Base-by-base conservation (phyloP, 2,113 vertebrate genomes). In the Chionis minor region DNA sequence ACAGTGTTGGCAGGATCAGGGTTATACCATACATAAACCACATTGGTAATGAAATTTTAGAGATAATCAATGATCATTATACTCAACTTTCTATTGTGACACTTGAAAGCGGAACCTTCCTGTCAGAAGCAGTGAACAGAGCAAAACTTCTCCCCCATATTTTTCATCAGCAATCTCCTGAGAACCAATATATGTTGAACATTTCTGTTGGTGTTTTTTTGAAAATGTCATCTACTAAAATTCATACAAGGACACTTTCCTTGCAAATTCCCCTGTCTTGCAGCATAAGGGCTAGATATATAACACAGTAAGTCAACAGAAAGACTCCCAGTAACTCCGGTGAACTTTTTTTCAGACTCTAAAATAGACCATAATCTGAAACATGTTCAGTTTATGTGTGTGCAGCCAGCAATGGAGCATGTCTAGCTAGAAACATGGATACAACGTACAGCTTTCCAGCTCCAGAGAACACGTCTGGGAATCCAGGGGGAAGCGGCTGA, bases 401-500 rank as follows among this genome's bases (percentile, higher is more conserved):
- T 38, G 40, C 61, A 89, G 70, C 23, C 52, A 77, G 58, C 3
- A 26, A 38, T 23, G 24, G 27, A 86, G 42, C 27, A 40, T 3
- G 2, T 66, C 44, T 54, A 44, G 13, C 59, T 18, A 79, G 20
- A 69, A 89, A 71, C 6, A 56, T 0, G 4, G 77, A 33, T 71
- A 58, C 14, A 35, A 99, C 99, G 32, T 97, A 99, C 99, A 99
- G 98, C 99, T 99, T 97, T 99, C 99, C 82, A 99, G 97, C 97
- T 99, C 99, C 97, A 99, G 92, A 4, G 99, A 99, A 92, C 99
- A 99, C 0, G 99, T 99, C 98, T 99, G 99, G 9, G 99, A 98
- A 97, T 99, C 99, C 97, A 99, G 91, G n/a, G 99, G 99, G 80
- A 99, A 99, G 45, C 97, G 98, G 75, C 99, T 99, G 98, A 99